Conservation (phyloP, 2,113 vertebrate genomes). For the Lycocorax pyrrhopterus region DNA sequence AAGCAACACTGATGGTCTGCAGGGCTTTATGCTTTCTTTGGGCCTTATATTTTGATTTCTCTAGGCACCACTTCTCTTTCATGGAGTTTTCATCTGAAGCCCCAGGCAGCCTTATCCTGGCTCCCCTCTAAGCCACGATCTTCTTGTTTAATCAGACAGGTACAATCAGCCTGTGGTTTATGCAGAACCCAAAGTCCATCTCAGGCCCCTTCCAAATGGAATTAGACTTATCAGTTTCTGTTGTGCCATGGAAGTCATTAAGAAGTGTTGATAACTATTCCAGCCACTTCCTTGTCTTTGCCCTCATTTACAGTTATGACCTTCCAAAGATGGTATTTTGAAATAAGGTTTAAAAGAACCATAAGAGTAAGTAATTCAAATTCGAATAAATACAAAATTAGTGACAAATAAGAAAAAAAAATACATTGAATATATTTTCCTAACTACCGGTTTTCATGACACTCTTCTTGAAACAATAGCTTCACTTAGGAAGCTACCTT, state of each 20-base stretch:
- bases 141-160: neutral
- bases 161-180: neutral
- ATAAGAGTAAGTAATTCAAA: neutral
- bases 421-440: neutral
- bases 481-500: neutral
- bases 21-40: neutral
- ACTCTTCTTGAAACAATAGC: neutral
- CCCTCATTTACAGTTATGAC: neutral
- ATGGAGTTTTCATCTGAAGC: neutral
- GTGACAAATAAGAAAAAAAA: neutral
- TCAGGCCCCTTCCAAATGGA: neutral
- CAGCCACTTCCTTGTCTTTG: neutral
- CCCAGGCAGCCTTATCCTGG: neutral
- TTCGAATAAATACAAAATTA: neutral
- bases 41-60: neutral
- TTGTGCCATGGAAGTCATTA: neutral
- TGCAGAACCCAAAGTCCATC: accelerated
- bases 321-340: neutral
- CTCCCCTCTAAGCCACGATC: neutral
- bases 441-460: neutral
- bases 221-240: neutral
- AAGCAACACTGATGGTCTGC: neutral
- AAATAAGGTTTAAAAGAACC: neutral
- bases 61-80: neutral
- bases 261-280: neutral